Evolutionary conservation across 2,113 vertebrate genomes (phyloP).

Genomic region (Neolamprologus falcicula): DNA sequence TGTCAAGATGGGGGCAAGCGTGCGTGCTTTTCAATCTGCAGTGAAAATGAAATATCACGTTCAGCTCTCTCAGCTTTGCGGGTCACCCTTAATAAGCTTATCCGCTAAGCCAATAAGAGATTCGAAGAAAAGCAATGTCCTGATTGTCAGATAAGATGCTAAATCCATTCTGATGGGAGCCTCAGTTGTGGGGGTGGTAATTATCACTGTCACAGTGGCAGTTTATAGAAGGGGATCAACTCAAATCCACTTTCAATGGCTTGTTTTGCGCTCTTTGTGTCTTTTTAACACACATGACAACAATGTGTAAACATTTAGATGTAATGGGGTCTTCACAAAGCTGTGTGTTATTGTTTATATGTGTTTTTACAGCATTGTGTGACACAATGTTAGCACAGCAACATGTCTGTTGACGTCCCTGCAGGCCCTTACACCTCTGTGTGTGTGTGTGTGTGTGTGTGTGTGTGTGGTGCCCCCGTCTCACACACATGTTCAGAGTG

Average conservation of each 20-base stretch:
- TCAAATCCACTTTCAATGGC: slow-evolving; percentile 40
- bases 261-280: slow-evolving; percentile 12
- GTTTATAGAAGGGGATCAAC: slow-evolving; percentile 34
- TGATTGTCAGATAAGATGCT: slow-evolving; percentile 62
- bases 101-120: slow-evolving; percentile 57
- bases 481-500: not conserved
- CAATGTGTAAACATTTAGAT: not conserved
- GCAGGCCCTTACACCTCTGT: not conserved
- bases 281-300: not conserved
- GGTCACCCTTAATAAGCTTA: slow-evolving; percentile 61
- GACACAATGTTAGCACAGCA: not conserved
- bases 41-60: slow-evolving; percentile 44
- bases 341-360: not conserved
- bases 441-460: not conserved
- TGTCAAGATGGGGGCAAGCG: not conserved
- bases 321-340: not conserved
- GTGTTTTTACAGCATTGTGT: not conserved
- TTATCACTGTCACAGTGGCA: slow-evolving; percentile 37
- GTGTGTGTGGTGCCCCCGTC: not conserved
- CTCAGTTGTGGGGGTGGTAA: slow-evolving; percentile 14
- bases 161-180: slow-evolving; percentile 31
- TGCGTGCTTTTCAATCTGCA: slow-evolving; percentile 25
- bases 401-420: not conserved
- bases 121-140: slow-evolving; percentile 46
- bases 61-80: slow-evolving; percentile 32